Base-by-base conservation (phyloP, 2,888 invertebrate genomes). In the Cephus runcator region DNA sequence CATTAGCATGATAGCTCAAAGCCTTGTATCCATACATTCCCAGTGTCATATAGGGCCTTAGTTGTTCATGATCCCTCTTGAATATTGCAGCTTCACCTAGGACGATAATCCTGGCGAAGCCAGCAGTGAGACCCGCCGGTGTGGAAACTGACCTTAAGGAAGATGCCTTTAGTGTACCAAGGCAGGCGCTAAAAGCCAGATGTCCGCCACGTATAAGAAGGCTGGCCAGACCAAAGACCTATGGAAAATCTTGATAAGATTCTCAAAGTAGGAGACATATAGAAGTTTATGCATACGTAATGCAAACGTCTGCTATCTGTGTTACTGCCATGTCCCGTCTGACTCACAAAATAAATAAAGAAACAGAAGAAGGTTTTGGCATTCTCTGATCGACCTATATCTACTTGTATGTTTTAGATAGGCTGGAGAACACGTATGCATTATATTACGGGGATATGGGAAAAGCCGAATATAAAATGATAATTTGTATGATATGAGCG, bases 101-200 rank as follows among this genome's bases (percentile, higher is more conserved):
- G 77, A 80, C 79, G 73, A 56, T 83, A 71, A 75, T 79, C 11
- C 80, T 90, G 73, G 88, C 89, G 36, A 83, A 83, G 40, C 86
- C 85, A 1, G 81, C 78, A 33, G 78, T 77, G 30, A 85, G 88
- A 33, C 87, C 87, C 0, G 81, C 86, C 0, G 90, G 90, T 74
- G 79, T 73, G 31, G 86, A 88, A 76, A 89, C 87, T 23, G 88
- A 89, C 78, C 78, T 89, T 30, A 85, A 85, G 34, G 87, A 88
- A 69, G 83, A 90, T 78, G 90, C 90, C n/a, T 90, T 88, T 81
- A 84, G 82, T 9, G 90, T 90, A 4, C 84, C 85, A 69, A 89
- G 87, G 30, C 73, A 36, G 73, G 90, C 90, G 30, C 81, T 90
- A 75, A 87, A 85, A 78, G 89, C 90, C 33, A 81, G 76, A 71